phyloP scores from a whole-genome alignment of 2,113 vertebrate species.

The Harpagus bidentatus region DNA sequence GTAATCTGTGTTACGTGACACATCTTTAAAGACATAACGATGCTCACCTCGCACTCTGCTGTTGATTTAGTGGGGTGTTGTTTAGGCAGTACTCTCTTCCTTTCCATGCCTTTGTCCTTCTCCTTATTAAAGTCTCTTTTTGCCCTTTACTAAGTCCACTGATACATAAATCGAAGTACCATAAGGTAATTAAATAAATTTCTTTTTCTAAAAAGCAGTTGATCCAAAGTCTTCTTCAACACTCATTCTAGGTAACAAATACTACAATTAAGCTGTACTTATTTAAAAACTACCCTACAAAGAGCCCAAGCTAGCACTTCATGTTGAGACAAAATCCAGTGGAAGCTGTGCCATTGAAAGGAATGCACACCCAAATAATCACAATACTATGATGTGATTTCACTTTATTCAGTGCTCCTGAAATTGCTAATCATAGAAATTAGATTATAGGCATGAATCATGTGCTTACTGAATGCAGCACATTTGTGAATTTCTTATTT shows the following conservation, averaged over 20 bases:
- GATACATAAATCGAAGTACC: not conserved
- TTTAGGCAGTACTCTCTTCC: not conserved
- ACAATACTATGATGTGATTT: not conserved
- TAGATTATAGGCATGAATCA: not conserved
- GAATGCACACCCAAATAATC: not conserved
- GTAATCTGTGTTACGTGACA: not conserved
- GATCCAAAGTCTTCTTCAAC: not conserved
- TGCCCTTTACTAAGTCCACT: not conserved
- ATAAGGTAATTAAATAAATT: not conserved
- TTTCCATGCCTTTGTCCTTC: not conserved
- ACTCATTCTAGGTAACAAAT: not conserved
- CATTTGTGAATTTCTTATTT: not conserved
- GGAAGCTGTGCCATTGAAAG: not conserved
- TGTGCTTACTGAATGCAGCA: not conserved
- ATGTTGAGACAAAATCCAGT: not conserved
- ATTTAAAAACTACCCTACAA: not conserved
- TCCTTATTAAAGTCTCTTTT: not conserved
- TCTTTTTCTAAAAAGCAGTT: not conserved
- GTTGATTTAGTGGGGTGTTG: not conserved
- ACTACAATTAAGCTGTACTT: not conserved
- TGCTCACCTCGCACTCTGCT: not conserved
- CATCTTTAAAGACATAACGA: not conserved
- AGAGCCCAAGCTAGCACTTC: not conserved
- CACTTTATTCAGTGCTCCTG: not conserved
- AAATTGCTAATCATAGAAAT: conserved; percentile 24